Evolutionary conservation across 2,888 invertebrate species (phyloP), one percentile per base, ranked within the genome.

Genomic region (Frankliniella fusca): DNA sequence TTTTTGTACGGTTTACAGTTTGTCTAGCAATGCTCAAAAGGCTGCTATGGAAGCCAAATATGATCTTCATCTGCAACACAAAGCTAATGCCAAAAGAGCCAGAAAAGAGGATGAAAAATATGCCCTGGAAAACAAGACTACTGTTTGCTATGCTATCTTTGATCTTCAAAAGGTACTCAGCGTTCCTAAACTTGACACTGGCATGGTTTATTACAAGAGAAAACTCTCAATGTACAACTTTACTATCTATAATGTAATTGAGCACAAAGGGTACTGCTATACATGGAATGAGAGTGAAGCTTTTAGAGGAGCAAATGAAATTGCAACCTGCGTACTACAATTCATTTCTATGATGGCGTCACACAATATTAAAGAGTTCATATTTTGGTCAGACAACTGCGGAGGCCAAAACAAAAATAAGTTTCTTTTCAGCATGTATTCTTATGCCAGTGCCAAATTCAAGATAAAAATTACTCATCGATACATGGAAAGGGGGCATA

Each of bases 161-260:
- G 85, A 86, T 82, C 82, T 85, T 38, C 82, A 86, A 84, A 85
- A 86, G 81, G 84, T 85, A 12, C 83, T 86, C 49, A 83, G 81
- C 76, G 83, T 85, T 28, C 86, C 86, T 23, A 85, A 85, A 84
- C 84, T 83, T 81, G 82, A 84, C 20, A 84, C 85, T 38, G 84
- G 84, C 20, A 84, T 84, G 76, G 81, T 82, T 49, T 65, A 18
- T 20, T 65, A 65, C 20, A 18, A 10, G 7, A 7, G 15, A 18
- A 65, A 65, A 65, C n/a, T n/a, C n/a, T n/a, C n/a, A n/a, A n/a
- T n/a, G n/a, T n/a, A n/a, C n/a, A n/a, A n/a, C n/a, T n/a, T n/a
- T n/a, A n/a, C n/a, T n/a, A n/a, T n/a, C n/a, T n/a, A n/a, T n/a
- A n/a, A n/a, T n/a, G n/a, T n/a, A n/a, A n/a, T n/a, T n/a, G n/a